Evolutionary conservation across 2,797 vertebrate species (phyloP).

Genomic region (Pipistrellus pipistrellus): DNA sequence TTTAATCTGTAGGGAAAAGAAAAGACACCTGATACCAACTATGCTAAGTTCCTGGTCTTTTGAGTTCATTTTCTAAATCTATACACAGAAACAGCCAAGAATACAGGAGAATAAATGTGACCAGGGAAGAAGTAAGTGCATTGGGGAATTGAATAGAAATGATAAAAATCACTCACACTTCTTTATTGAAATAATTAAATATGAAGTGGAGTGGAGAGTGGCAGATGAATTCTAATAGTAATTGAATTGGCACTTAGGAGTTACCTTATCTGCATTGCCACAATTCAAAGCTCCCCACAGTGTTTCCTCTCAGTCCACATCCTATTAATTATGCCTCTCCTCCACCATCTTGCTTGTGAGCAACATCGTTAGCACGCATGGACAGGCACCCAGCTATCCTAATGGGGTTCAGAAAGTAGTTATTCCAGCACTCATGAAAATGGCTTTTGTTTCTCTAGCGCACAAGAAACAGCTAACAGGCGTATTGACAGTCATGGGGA

Average conservation of each 20-base stretch:
- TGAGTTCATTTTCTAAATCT: slow-evolving; percentile 78
- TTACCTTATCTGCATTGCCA: slow-evolving; percentile 81
- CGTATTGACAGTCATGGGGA: neutral
- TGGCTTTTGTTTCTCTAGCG: neutral
- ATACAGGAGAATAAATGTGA: slow-evolving; percentile 72
- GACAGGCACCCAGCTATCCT: neutral
- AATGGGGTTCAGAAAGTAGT: neutral
- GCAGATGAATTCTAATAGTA: slow-evolving; percentile 81
- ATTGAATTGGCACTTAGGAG: slow-evolving; percentile 78
- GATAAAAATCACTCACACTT: slow-evolving; percentile 79
- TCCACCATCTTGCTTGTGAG: slow-evolving; percentile 76
- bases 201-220: slow-evolving; percentile 79
- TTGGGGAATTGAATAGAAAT: slow-evolving; percentile 79
- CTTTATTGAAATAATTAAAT: slow-evolving; percentile 85
- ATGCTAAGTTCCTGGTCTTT: slow-evolving; percentile 59
- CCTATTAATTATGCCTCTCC: slow-evolving; percentile 71
- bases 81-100: slow-evolving; percentile 66
- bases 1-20: slow-evolving; percentile 45
- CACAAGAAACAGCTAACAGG: slow-evolving; percentile 4
- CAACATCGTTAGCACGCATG: slow-evolving; percentile 65
- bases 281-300: slow-evolving; percentile 78
- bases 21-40: slow-evolving; percentile 26
- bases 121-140: slow-evolving; percentile 60
- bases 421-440: slow-evolving; percentile 27
- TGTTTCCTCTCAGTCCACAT: slow-evolving; percentile 73